Conservation (phyloP, 1,140 invertebrate genomes). For the Reticulitermes speratus region DNA sequence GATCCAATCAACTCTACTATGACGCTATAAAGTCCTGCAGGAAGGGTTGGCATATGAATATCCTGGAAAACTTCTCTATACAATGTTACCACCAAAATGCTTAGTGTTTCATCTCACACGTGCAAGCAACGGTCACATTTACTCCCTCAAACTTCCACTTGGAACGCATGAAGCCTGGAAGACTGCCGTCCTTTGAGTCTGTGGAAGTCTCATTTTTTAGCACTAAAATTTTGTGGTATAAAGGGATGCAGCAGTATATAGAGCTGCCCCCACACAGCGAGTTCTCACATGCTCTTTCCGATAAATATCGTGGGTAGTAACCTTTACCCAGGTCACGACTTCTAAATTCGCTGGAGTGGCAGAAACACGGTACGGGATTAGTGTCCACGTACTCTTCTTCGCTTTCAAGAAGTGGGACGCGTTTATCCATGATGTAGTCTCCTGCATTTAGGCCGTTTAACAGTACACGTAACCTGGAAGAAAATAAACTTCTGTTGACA, state of each 20-base stretch:
- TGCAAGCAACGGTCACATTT: not conserved
- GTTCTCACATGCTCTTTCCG: constrained; percentile 35
- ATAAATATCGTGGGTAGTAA: constrained; percentile 39
- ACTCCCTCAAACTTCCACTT: not conserved
- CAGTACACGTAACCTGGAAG: too few species aligned
- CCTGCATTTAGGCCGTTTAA: not conserved
- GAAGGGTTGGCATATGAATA: too few species aligned
- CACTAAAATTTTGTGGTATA: not conserved
- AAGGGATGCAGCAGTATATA: not conserved
- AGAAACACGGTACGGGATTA: not conserved
- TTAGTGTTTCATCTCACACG: not conserved
- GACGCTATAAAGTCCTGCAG: too few species aligned
- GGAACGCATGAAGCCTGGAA: not conserved
- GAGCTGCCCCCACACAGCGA: constrained; percentile 29
- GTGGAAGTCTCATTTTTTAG: not conserved
- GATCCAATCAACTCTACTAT: too few species aligned
- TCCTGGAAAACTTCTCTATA: too few species aligned
- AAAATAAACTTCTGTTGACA: too few species aligned
- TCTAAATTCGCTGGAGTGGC: constrained; percentile 26
- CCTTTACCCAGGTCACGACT: constrained; percentile 39
- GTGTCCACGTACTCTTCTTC: not conserved
- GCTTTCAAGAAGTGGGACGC: not conserved
- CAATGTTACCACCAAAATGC: not conserved
- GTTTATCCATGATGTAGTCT: not conserved
- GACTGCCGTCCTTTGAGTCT: not conserved